Conservation (phyloP, 2,888 invertebrate genomes). For the Sphecodes monilicornis region DNA sequence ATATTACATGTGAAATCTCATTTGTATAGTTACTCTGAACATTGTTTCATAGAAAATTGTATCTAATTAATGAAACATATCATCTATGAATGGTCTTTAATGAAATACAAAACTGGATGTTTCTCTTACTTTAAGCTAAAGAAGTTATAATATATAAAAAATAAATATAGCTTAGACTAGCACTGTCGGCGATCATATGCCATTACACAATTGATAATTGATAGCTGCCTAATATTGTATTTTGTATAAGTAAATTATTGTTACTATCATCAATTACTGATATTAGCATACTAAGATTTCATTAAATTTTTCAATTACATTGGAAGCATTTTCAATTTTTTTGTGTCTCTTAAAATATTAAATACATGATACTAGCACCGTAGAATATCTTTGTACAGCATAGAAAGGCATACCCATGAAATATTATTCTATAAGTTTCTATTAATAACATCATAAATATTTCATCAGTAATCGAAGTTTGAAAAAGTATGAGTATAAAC, state of each 20-base stretch:
- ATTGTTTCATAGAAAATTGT: constrained; percentile 50
- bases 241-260: constrained; percentile 74
- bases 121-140: constrained; percentile 71
- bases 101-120: constrained; percentile 69
- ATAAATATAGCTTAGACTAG: constrained; percentile 84
- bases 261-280: constrained; percentile 77
- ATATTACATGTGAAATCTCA: constrained; percentile 16
- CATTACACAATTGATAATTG: constrained; percentile 77
- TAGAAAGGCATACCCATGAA: constrained; percentile 69
- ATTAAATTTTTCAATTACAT: constrained; percentile 71
- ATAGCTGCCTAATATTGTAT: constrained; percentile 81
- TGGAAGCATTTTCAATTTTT: constrained; percentile 80
- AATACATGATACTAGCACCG: constrained; percentile 83
- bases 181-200: constrained; percentile 78
- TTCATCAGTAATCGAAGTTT: constrained; percentile 45
- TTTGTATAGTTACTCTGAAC: constrained; percentile 57
- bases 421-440: constrained; percentile 50
- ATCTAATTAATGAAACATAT: constrained; percentile 59
- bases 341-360: constrained; percentile 74
- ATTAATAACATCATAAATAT: constrained; percentile 54
- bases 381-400: constrained; percentile 76
- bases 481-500: constrained; percentile 38
- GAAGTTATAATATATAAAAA: constrained; percentile 78
- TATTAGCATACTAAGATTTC: constrained; percentile 71
- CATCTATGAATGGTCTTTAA: constrained; percentile 55